Base-by-base conservation (phyloP, 2,888 invertebrate genomes). In the Lissonota sp. region DNA sequence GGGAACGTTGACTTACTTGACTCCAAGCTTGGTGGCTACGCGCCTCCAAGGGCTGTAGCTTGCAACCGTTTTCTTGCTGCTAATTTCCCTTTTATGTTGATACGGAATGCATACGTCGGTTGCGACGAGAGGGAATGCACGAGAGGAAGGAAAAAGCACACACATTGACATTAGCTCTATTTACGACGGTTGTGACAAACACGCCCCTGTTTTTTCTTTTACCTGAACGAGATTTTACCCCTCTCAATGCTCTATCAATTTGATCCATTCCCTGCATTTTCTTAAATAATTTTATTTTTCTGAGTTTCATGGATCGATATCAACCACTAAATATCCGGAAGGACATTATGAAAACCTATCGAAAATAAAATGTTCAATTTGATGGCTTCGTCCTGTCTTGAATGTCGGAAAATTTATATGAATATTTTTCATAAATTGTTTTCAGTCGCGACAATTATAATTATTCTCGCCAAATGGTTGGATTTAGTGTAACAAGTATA, bases 31-130 rank as follows among this genome's bases (percentile, higher is more conserved):
- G 94, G 97, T 97, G 93, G 97, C 97, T 93, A 97, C 97, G 94
- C 97, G 96, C 92, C 97, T 96, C 97, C 97, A 98, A 94, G 97
- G 97, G 93, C 96, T 97, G 95, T 96, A 96, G 95, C 96, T 96
- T 93, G 95, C 95, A 91, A 94, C 93, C 92, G 94, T 93, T 94
- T 95, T 94, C 93, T 94, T 95, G 95, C 95, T 95, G 95, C 95
- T 95, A 90, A 89, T 90, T 89, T 92, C 92, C 92, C 92, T 92
- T 90, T 91, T 88, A 90, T 88, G 88, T 85, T 86, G 88, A 87
- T 69, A 78, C 80, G 77, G 73, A 88, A 88, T 90, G 89, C 87
- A 69, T 67, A 75, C 78, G 89, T 88, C 76, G 85, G 89, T 90
- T 90, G 90, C 90, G 74, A 90, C 91, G 88, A 89, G 89, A 87